Conservation (phyloP, 2,113 vertebrate species). For the Amphiprion ocellaris region DNA sequence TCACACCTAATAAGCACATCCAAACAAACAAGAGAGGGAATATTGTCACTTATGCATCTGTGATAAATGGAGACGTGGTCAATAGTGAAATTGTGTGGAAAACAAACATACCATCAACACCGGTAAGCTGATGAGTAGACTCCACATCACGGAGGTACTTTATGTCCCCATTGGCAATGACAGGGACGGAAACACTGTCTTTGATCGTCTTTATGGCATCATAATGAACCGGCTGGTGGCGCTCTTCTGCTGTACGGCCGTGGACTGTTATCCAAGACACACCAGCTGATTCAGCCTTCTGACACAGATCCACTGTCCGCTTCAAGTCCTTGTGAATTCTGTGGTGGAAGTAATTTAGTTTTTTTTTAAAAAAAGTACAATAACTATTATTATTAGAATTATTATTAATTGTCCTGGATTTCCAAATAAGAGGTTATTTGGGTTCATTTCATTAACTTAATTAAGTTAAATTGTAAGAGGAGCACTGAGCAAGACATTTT, state of each 20-base stretch:
- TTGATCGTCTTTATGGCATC: conserved; percentile 96
- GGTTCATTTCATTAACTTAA: no score
- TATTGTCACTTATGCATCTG: background rate
- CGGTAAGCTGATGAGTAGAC: conserved; percentile 87
- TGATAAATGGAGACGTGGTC: background rate
- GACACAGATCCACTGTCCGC: conserved; percentile 94
- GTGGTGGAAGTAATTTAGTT: background rate
- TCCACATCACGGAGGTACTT: conserved; percentile 92
- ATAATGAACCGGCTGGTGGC: conserved; percentile 95
- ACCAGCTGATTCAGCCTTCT: conserved; percentile 93
- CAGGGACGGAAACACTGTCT: conserved; percentile 90
- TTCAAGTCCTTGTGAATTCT: conserved; percentile 94
- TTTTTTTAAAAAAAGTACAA: no score
- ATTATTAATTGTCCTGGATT: background rate
- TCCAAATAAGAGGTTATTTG: no score
- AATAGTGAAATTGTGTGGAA: background rate
- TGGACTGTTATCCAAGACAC: conserved; percentile 98
- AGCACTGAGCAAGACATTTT: no score
- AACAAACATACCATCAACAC: conserved; percentile 90
- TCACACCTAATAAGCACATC: conserved; percentile 87
- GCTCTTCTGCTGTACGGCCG: conserved; percentile 92
- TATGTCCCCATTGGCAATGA: conserved; percentile 96
- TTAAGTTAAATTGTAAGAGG: no score
- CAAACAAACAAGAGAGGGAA: background rate
- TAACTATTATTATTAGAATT: no score